A percentile compares a stretch with the other conserved stretches of the same genome.
Evolutionary conservation across 2,113 vertebrate genomes (phyloP).

Genomic region (Cacatua alba): DNA sequence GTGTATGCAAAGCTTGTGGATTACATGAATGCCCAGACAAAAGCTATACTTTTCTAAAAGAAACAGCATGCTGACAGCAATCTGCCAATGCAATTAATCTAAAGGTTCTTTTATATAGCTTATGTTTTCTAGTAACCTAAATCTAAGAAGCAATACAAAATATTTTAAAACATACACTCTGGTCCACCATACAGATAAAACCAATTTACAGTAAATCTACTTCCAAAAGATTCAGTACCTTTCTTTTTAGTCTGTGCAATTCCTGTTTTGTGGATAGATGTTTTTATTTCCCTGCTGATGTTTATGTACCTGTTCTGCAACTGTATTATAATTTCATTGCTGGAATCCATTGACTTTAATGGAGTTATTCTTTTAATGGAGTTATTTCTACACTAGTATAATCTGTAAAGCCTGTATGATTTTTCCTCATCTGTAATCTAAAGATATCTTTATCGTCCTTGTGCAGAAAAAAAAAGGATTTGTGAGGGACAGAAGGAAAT

Average conservation of each 20-base stretch:
- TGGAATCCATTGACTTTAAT: slow-evolving; percentile 4
- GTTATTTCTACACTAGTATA: neutral
- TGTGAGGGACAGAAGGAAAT: neutral
- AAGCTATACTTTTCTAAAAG: neutral
- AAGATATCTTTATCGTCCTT: neutral
- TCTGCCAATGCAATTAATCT: neutral
- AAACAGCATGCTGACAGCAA: neutral
- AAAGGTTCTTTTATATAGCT: neutral
- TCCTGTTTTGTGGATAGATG: neutral
- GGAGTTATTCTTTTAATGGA: neutral
- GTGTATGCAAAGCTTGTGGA: neutral
- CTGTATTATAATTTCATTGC: neutral
- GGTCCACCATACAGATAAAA: neutral
- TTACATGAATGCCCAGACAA: neutral
- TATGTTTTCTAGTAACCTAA: neutral
- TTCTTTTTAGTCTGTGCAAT: neutral
- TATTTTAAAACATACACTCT: neutral
- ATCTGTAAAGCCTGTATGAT: neutral
- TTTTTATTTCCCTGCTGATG: neutral
- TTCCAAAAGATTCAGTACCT: neutral
- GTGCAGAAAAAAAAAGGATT: neutral
- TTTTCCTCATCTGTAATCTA: neutral
- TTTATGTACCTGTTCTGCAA: slow-evolving; percentile 12
- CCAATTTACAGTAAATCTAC: neutral
- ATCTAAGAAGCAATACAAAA: neutral